Conservation (phyloP, 1,140 invertebrate genomes). For the Leptinotarsa defecta region DNA sequence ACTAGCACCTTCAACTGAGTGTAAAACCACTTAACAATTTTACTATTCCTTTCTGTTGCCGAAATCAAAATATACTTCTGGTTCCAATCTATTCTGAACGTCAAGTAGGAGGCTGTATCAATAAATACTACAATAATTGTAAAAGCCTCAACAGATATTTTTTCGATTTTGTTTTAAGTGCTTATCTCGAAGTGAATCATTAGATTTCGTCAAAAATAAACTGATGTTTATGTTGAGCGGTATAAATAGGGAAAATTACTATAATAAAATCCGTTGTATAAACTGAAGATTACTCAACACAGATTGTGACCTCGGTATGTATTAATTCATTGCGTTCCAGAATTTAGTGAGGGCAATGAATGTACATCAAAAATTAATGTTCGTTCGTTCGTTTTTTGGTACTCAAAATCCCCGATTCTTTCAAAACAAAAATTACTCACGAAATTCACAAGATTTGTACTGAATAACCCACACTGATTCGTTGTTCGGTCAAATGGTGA, state of each 20-base stretch:
- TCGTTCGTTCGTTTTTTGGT: not conserved
- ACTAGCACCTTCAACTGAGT: not conserved
- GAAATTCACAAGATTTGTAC: no score
- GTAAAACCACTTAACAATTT: not conserved
- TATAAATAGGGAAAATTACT: conserved; percentile 9
- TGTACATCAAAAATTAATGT: not conserved
- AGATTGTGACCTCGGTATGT: not conserved
- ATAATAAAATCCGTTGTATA: conserved; percentile 1
- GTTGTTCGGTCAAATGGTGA: no score
- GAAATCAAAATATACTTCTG: conserved; percentile 6
- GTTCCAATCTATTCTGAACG: not conserved
- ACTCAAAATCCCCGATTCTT: no score
- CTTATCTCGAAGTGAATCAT: not conserved
- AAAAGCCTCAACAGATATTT: not conserved
- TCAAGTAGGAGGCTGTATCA: not conserved
- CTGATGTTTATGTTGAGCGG: conserved; percentile 1
- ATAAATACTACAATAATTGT: conserved; percentile 7
- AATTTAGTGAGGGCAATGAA: not conserved
- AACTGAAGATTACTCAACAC: conserved; percentile 1
- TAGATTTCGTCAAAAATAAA: not conserved
- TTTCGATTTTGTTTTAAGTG: not conserved
- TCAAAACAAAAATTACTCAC: no score
- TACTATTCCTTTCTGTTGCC: not conserved
- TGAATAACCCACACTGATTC: no score
- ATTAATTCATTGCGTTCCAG: not conserved